Evolutionary conservation across 2,113 vertebrate species (phyloP), one percentile per base, ranked within the genome.

Genomic region (Cyprinodon tularosa): DNA sequence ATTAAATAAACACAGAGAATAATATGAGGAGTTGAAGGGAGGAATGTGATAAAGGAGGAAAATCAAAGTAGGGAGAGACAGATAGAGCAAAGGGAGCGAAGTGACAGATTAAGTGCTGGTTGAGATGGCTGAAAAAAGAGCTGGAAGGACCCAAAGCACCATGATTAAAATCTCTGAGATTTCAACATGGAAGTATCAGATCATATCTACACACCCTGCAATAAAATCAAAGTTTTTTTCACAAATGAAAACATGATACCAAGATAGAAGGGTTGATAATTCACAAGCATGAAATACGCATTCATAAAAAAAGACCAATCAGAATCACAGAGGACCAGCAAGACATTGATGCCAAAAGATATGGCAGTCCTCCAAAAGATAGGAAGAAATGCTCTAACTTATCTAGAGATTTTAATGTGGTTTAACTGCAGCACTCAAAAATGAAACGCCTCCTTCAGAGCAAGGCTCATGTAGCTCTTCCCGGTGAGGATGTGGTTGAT

Each of bases 1-100:
- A 71, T 62, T 62, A 86, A 83, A 86, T 78, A 88, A 90, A 86
- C 78, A 86, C 29, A 69, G 66, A 66, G 45, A 66, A 29, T 68
- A 4, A 47, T 36, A 64, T 45, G 74, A 47, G 62, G 40, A 50
- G 69, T 13, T 77, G 60, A 81, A 70, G 78, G 45, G 78, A 81
- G 65, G 79, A 63, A 86, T 68, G 65, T 37, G 66, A 83, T 67
- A 76, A 84, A 81, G 72, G 50, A 84, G 65, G 66, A 42, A 3
- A 84, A 53, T 44, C 44, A 74, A 60, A 65, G 69, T 68, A 68
- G n/a, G 71, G 65, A 84, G 50, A 75, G 38, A 59, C 45, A 29
- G 64, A 12, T 66, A 45, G 20, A 12, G 65, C 50, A 20, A 11
- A 4, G 20, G 38, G 62, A 64, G 62, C 17, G 0, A 10, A 61